Conservation (phyloP, 2,113 vertebrate species). For the Aix galericulata region DNA sequence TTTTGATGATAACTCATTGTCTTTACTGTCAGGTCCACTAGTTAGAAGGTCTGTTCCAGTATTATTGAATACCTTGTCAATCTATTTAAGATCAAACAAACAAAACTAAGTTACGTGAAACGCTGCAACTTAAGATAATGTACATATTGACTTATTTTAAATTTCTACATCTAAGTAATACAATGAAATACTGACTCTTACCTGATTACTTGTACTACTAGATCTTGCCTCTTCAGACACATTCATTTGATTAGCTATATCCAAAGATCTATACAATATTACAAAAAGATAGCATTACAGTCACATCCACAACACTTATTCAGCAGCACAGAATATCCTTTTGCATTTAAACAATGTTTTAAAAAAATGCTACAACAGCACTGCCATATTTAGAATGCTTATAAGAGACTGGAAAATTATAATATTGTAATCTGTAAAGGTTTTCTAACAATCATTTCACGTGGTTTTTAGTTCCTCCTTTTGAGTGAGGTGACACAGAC, state of each 20-base stretch:
- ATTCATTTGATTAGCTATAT: slow-evolving; percentile 85
- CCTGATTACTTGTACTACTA: slow-evolving; percentile 81
- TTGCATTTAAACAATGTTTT: neutral
- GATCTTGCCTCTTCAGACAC: slow-evolving; percentile 84
- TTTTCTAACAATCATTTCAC: neutral
- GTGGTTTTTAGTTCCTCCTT: neutral
- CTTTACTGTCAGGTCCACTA: slow-evolving; percentile 83
- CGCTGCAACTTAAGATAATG: neutral
- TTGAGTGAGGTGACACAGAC: neutral
- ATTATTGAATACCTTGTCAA: slow-evolving; percentile 87
- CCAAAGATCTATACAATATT: slow-evolving; percentile 78
- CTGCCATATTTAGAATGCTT: neutral
- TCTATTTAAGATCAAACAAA: slow-evolving; percentile 76
- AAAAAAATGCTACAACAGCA: neutral
- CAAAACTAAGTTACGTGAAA: neutral
- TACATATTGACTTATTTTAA: neutral
- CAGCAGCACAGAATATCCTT: neutral
- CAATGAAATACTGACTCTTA: slow-evolving; percentile 58
- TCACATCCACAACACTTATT: neutral
- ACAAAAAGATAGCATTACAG: neutral
- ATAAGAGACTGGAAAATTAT: neutral
- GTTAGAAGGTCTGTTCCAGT: slow-evolving; percentile 78
- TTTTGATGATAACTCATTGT: slow-evolving; percentile 80
- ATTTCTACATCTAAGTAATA: neutral
- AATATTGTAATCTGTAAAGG: neutral